Conservation (phyloP, 2,797 vertebrate genomes). For the Intellagama lesueurii region DNA sequence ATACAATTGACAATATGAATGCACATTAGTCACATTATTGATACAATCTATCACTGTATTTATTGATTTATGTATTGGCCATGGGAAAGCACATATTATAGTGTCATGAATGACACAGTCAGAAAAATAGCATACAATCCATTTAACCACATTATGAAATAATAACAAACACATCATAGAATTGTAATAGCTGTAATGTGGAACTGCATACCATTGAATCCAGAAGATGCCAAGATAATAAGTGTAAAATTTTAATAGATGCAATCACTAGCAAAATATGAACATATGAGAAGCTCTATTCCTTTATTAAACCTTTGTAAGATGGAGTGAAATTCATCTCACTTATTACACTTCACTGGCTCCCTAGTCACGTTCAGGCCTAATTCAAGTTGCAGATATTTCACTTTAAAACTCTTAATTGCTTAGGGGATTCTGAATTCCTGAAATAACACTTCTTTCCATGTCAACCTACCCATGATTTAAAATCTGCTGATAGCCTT, state of each 20-base stretch:
- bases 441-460: neutral
- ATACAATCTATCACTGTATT: constrained; percentile 21
- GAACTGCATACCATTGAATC: neutral
- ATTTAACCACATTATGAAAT: neutral
- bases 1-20: neutral
- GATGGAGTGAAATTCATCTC: neutral
- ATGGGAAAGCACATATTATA: neutral
- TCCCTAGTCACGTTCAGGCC: neutral
- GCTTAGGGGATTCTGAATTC: neutral
- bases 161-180: neutral
- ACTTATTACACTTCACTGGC: neutral
- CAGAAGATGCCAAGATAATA: neutral
- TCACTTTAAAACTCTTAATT: neutral
- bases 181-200: neutral
- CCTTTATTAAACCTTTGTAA: neutral
- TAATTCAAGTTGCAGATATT: neutral
- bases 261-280: neutral
- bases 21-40: constrained; percentile 7
- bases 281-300: neutral
- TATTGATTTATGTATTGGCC: neutral
- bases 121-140: neutral
- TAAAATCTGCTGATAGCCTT: neutral
- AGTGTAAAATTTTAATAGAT: neutral
- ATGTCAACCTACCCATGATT: neutral
- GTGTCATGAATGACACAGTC: neutral